These are phyloP conservation scores for Coelogynopora nodosa DNA, from an alignment of 2,888 invertebrate genomes.

Conservation along the genomic window DNA sequence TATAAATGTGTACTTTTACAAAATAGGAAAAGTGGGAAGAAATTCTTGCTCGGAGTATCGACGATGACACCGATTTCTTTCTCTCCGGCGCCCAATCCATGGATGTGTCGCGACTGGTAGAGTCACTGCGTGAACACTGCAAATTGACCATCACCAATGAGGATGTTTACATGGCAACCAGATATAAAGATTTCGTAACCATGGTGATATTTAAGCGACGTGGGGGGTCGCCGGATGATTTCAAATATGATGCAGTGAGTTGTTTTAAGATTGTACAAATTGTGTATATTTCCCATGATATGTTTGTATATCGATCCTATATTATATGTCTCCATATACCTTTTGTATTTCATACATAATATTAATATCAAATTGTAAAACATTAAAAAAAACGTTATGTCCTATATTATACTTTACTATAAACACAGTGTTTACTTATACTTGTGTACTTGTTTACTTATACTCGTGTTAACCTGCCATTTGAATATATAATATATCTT, in stretches of 20 bases:
- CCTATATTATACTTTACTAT: no score
- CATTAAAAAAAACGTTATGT: no score
- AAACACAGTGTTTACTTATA: no score
- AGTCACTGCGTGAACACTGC: slow-evolving; percentile 80
- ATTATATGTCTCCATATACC: background rate
- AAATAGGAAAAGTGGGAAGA: slow-evolving; percentile 74
- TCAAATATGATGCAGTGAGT: slow-evolving; percentile 70
- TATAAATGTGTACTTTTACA: no score
- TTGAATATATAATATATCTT: no score
- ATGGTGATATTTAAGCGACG: slow-evolving; percentile 71
- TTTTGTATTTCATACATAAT: background rate
- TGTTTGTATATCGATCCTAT: no score
- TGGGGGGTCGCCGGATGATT: slow-evolving; percentile 64
- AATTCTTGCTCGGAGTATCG: slow-evolving; percentile 72
- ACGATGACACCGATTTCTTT: slow-evolving; percentile 81
- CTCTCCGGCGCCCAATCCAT: slow-evolving; percentile 91
- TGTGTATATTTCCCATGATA: no score
- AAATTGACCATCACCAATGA: slow-evolving; percentile 73
- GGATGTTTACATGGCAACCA: slow-evolving; percentile 85
- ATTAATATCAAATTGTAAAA: background rate
- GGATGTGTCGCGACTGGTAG: slow-evolving; percentile 78
- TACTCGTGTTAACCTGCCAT: no score
- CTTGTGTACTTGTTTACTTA: no score
- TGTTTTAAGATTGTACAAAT: background rate
- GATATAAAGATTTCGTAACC: slow-evolving; percentile 74